These are phyloP conservation scores for Hylaeus volcanicus DNA, from an alignment of 1,140 invertebrate genomes.

Conservation along the genomic window DNA sequence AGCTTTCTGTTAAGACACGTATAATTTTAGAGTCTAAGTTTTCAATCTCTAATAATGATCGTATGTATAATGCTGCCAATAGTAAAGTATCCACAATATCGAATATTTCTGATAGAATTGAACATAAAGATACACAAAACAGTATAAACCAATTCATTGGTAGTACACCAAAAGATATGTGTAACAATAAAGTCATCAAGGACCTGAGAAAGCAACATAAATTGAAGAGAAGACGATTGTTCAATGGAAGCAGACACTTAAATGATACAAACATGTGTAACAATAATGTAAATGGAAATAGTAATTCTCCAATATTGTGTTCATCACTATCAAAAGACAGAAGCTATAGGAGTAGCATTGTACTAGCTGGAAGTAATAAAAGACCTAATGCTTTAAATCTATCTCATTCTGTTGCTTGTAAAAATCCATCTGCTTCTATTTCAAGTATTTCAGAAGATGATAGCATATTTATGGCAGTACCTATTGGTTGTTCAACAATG, in stretches of 20 bases:
- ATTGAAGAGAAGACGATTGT: constrained; percentile 47
- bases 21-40: constrained; percentile 36
- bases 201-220: constrained; percentile 1
- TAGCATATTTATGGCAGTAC: constrained; percentile 34
- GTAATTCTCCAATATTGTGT: background rate
- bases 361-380: constrained; percentile 42
- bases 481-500: constrained; percentile 69
- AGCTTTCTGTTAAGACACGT: constrained; percentile 61
- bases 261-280: background rate
- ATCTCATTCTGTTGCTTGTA: background rate
- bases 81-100: background rate
- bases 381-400: background rate
- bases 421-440: background rate
- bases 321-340: background rate
- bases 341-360: constrained; percentile 29
- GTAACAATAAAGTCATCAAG: background rate
- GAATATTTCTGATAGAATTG: background rate
- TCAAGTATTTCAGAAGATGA: constrained; percentile 27
- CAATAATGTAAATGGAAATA: constrained; percentile 5
- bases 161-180: constrained; percentile 1
- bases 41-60: background rate
- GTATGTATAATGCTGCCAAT: background rate
- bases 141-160: background rate
- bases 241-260: constrained; percentile 19
- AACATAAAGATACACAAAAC: background rate